phyloP scores from a whole-genome alignment of 2,113 vertebrate genomes.

The Scomber japonicus region DNA sequence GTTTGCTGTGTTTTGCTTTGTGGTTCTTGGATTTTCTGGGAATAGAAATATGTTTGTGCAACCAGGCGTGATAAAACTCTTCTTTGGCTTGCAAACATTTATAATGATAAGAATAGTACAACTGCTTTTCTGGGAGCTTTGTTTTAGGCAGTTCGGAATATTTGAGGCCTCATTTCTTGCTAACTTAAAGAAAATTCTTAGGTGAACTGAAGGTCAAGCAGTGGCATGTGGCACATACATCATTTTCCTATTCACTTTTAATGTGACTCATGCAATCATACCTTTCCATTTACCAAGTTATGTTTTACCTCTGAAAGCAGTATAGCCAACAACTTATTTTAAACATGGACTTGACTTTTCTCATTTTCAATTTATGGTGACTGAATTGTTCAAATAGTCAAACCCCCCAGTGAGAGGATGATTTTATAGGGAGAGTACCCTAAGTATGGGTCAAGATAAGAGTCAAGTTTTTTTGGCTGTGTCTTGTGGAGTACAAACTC shows the following conservation, averaged over 20 bases:
- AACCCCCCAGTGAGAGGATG: constrained; percentile 66
- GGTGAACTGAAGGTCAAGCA: neutral
- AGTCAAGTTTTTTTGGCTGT: constrained; percentile 86
- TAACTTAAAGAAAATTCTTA: neutral
- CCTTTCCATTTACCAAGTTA: neutral
- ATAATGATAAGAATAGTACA: no score
- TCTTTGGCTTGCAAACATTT: no score
- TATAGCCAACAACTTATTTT: constrained; percentile 21
- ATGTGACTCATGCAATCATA: constrained; percentile 3
- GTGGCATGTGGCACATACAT: no score
- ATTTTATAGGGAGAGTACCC: constrained; percentile 75
- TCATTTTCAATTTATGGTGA: constrained; percentile 61
- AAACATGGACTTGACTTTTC: constrained; percentile 61
- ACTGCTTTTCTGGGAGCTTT: no score
- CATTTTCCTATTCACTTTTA: neutral
- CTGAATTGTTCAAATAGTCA: constrained; percentile 67
- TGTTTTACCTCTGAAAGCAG: neutral
- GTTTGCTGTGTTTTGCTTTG: neutral
- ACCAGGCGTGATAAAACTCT: neutral
- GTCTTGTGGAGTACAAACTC: constrained; percentile 90
- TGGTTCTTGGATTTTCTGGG: neutral
- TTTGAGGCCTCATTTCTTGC: neutral
- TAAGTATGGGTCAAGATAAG: constrained; percentile 87
- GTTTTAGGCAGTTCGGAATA: no score
- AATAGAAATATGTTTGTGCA: constrained; percentile 1